These are phyloP conservation scores for Ypsolopha sequella DNA, from an alignment of 2,888 invertebrate species.

Conservation along the genomic window DNA sequence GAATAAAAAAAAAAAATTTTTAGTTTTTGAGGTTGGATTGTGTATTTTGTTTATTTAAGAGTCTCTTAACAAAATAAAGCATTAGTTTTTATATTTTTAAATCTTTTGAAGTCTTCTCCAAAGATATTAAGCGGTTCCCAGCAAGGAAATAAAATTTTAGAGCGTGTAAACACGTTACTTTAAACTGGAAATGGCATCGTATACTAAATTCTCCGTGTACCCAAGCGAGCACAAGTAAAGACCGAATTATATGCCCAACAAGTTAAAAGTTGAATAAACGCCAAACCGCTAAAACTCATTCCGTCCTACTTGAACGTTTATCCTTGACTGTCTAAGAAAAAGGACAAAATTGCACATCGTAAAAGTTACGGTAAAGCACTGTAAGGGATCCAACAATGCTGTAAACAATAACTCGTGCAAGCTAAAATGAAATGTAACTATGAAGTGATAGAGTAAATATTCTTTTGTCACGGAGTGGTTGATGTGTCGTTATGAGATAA, in stretches of 20 bases:
- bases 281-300: conserved; percentile 48
- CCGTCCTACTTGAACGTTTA: conserved; percentile 53
- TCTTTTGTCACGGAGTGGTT: conserved; percentile 16
- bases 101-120: too few relatives aligned
- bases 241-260: conserved; percentile 31
- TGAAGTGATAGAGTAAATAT: conserved; percentile 29
- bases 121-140: not conserved
- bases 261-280: conserved; percentile 51
- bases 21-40: too few relatives aligned
- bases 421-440: conserved; percentile 51
- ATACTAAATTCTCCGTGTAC: not conserved
- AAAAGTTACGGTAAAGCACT: conserved; percentile 27
- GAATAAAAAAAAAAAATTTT: too few relatives aligned
- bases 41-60: too few relatives aligned
- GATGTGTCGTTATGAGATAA: conserved; percentile 45
- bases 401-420: conserved; percentile 18
- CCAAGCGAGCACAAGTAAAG: not conserved
- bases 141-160: not conserved
- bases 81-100: too few relatives aligned
- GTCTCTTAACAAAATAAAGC: too few relatives aligned
- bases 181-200: not conserved
- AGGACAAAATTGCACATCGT: conserved; percentile 47
- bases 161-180: conserved; percentile 6
- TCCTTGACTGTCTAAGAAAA: conserved; percentile 51
- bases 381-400: conserved; percentile 10